A percentile compares a stretch with the other conserved stretches of the same genome.
phyloP scores from a whole-genome alignment of 2,113 vertebrate genomes.

The Passer domesticus region DNA sequence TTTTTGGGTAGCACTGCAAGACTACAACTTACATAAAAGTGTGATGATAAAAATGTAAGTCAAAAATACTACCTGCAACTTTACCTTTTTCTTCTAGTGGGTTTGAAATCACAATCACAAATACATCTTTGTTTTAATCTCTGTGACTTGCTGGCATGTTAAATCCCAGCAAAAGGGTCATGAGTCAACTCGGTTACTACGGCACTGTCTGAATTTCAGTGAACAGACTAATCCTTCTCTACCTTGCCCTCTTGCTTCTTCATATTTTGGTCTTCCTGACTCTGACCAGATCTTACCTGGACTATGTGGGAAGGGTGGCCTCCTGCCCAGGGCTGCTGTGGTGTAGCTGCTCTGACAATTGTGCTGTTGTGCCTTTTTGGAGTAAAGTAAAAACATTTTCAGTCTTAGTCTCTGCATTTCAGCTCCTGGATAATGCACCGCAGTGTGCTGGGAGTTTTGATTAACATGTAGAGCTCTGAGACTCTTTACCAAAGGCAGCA shows the following conservation, averaged over 20 bases:
- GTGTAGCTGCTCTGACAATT: background rate
- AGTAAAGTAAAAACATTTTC: background rate
- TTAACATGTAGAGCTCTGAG: background rate
- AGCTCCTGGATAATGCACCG: background rate
- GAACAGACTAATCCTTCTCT: background rate
- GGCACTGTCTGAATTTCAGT: background rate
- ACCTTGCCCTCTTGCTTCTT: background rate
- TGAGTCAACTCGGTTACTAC: background rate
- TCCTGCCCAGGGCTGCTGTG: background rate
- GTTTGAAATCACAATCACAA: background rate
- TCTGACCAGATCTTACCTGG: background rate
- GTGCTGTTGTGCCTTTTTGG: background rate
- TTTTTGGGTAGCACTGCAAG: background rate
- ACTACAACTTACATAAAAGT: accelerated
- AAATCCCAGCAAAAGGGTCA: background rate
- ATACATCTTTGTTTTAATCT: background rate
- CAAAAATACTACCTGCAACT: background rate
- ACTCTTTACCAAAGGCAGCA: background rate
- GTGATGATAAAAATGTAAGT: background rate
- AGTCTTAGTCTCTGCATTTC: background rate
- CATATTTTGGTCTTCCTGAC: background rate
- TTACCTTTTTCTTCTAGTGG: background rate
- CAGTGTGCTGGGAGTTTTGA: background rate
- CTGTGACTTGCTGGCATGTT: accelerated
- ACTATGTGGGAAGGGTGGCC: background rate